Base-by-base conservation (phyloP, 2,888 invertebrate species). In the Chamaedrilus cognettii region DNA sequence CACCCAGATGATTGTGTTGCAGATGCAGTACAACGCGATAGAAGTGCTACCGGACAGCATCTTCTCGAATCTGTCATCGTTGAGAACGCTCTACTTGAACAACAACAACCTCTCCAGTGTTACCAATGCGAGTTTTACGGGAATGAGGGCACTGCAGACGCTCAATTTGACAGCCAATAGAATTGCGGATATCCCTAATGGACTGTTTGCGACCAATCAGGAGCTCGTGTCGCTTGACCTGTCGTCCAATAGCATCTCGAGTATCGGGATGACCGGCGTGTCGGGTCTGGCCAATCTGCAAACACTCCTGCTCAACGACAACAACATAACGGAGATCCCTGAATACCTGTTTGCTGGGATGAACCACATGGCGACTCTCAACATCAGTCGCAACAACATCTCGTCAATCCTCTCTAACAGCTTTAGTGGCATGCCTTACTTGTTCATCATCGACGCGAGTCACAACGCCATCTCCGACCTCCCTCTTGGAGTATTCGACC, bases 251-350 rank as follows among this genome's bases (percentile, higher is more conserved):
- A 62, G 32, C 31, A 62, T 62, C 32, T 62, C 62, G n/a, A n/a
- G 15, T 33, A 49, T 62, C 1, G 49, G 50, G 30, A n/a, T 5
- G 19, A 62, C 31, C 28, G 11, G 51, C 28, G 28, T 62, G 30
- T 32, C 52, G 23, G 32, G 28, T 26, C 31, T 62, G n/a, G 19
- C 31, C 30, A 32, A 65, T 11, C 33, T 65, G 19, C 26, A 42
- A 19, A 50, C 28, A 7, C 51, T 65, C 15, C 31, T 34, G 15
- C 31, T 65, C 19, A 35, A 59, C 26, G 33, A 65, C 58, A 65
- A 65, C 34, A n/a, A 23, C n/a, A 30, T 65, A n/a, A 59, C 42
- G 15, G 65, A 50, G 50, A n/a, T 65, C 26, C 59, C 49, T 1
- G n/a, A 34, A 2, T 23, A 59, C 28, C 23, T 31, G 11, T 65